phyloP scores from a whole-genome alignment of 2,888 invertebrate genomes.

The Diarsia brunnea region DNA sequence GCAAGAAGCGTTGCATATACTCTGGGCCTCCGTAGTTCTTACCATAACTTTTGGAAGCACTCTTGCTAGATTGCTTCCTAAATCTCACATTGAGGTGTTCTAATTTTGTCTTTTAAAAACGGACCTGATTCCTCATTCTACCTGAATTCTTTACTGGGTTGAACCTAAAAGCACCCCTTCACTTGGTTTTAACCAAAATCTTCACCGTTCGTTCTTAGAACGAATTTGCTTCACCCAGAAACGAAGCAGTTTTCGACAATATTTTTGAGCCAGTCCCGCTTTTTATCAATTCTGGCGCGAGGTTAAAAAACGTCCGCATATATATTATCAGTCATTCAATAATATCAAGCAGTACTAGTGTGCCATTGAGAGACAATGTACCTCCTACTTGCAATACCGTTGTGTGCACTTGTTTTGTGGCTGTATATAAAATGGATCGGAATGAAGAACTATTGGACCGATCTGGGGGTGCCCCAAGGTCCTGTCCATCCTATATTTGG shows the following conservation, averaged over 20 bases:
- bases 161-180: not conserved
- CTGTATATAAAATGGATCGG: constrained; percentile 56
- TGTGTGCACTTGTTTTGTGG: constrained; percentile 36
- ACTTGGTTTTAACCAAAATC: not conserved
- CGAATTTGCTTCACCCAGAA: not conserved
- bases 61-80: not conserved
- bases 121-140: not conserved
- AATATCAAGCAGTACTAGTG: not conserved
- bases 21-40: not conserved
- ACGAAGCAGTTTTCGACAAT: no score
- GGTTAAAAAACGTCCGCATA: not conserved
- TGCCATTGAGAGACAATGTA: constrained; percentile 35
- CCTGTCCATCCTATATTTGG: constrained; percentile 71
- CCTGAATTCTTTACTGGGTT: not conserved
- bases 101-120: not conserved
- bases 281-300: not conserved
- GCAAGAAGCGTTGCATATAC: no score
- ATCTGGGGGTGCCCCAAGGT: constrained; percentile 62
- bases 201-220: not conserved
- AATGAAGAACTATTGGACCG: constrained; percentile 66
- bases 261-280: not conserved
- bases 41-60: not conserved
- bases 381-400: constrained; percentile 22
- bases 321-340: constrained; percentile 26
- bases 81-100: not conserved